Percentiles rank a stretch among this genome's conserved stretches.
Evolutionary conservation across 1,140 invertebrate species (phyloP).

Genomic region (Sitobion miscanthi): DNA sequence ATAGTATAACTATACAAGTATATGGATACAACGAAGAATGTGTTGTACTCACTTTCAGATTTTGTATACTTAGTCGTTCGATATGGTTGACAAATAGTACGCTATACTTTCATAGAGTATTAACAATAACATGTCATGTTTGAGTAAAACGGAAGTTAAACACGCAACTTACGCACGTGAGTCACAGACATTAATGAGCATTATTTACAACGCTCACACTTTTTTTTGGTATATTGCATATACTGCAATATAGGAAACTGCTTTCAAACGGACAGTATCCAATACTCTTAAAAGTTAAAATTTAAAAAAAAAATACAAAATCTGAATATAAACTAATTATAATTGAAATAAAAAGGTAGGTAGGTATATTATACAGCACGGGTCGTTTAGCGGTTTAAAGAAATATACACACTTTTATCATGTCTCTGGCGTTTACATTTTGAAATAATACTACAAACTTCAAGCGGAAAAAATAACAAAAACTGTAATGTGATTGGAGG

Average conservation of each 20-base stretch:
- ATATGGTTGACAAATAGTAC: too few relatives aligned
- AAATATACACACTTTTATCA: background rate
- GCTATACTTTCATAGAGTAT: background rate
- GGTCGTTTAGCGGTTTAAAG: background rate
- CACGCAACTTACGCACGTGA: background rate
- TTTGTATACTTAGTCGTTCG: too few relatives aligned
- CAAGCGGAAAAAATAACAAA: background rate
- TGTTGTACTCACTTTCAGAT: too few relatives aligned
- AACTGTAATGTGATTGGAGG: background rate
- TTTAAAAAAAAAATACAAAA: background rate
- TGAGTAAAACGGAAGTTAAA: background rate
- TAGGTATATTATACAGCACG: background rate
- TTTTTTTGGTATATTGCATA: background rate
- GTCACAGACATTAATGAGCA: background rate
- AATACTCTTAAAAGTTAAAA: too few relatives aligned
- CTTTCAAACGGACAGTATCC: too few relatives aligned
- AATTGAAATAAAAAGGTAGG: background rate
- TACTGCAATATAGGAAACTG: too few relatives aligned
- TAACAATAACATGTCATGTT: background rate
- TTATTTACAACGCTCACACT: background rate
- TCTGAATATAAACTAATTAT: background rate
- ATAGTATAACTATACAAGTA: too few relatives aligned
- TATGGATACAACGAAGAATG: too few relatives aligned
- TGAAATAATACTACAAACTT: background rate
- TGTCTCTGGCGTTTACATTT: background rate